phyloP scores from a whole-genome alignment of 1,140 invertebrate species.

The Stegodyphus mimosarum region DNA sequence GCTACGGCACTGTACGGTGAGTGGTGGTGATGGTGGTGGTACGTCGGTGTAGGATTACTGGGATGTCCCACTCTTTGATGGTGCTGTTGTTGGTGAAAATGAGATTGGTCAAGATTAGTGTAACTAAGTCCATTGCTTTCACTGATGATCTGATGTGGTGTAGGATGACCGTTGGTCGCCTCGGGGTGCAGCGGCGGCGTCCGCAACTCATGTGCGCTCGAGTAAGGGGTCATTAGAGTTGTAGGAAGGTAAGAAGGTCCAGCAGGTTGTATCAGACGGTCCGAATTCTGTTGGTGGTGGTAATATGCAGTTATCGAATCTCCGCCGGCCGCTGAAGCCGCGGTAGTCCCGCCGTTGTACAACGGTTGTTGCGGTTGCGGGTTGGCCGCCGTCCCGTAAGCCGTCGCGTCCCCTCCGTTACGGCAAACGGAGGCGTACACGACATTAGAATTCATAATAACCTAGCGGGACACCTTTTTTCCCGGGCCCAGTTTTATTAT shows the following conservation, averaged over 20 bases:
- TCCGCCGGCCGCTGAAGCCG: neutral
- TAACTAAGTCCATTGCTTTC: slow-evolving; percentile 88
- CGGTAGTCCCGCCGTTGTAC: slow-evolving; percentile 31
- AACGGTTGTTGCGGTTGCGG: slow-evolving; percentile 19
- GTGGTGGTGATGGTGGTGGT: slow-evolving; percentile 37
- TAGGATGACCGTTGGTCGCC: slow-evolving; percentile 32
- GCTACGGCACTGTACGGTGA: slow-evolving; percentile 32
- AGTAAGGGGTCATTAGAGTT: slow-evolving; percentile 38
- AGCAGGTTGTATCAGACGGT: slow-evolving; percentile 24
- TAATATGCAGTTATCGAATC: slow-evolving; percentile 40
- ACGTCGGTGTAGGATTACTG: slow-evolving; percentile 1
- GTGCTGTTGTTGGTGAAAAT: slow-evolving; percentile 41
- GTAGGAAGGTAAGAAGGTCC: slow-evolving; percentile 48
- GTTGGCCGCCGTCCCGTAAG: slow-evolving; percentile 13
- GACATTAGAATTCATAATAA: slow-evolving; percentile 58
- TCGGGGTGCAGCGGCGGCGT: slow-evolving; percentile 44
- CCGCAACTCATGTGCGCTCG: slow-evolving; percentile 31
- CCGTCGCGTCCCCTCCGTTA: slow-evolving; percentile 43
- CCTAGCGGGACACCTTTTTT: neutral
- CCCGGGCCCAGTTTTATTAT: neutral
- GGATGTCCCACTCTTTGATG: slow-evolving; percentile 15
- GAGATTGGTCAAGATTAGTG: slow-evolving; percentile 81
- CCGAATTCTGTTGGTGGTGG: slow-evolving; percentile 45
- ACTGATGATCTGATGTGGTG: slow-evolving; percentile 76
- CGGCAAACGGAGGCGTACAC: slow-evolving; percentile 58